Evolutionary conservation across 2,113 vertebrate genomes (phyloP), one percentile per base, ranked within the genome.

Genomic region (Ardeotis arabs): DNA sequence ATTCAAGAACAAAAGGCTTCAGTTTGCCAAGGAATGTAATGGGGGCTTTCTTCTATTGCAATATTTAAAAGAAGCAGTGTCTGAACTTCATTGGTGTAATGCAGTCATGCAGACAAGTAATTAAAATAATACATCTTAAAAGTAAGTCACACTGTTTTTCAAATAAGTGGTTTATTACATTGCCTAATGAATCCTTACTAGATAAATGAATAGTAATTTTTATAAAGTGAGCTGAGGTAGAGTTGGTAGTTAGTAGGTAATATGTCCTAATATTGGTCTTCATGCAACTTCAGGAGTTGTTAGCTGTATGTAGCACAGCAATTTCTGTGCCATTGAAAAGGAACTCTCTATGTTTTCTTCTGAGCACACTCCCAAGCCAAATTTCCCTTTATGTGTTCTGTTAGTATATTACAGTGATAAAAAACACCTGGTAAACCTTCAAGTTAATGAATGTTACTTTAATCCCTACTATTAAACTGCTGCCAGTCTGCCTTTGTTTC

Each of bases 1-100:
- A 88, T 87, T 93, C 83, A 52, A 70, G 41, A 96, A 91, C 41
- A 96, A 93, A 91, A 78, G 35, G 9, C 47, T 89, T 96, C 89
- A 82, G 59, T 87, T 93, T 89, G 39, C 52, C 35, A 75, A 89
- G 50, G 68, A 92, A 68, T 68, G 53, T 63, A 76, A 53, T 33
- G 52, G 47, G 19, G 11, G 4, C 25, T 79, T 64, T 81, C 27
- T 83, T 89, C 63, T 93, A 8, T 9, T 89, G 63, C 0, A 0
- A n/a, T 75, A 47, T 66, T 91, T 92, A 84, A 78, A 94, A 93
- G 77, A 80, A 72, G 18, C 20, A 87, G 84, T 53, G 31, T 28
- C 41, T 84, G 49, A 79, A 92, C 45, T 88, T 95, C 25, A 60
- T 9, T 72, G 45, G 9, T 76, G 12, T 92, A 92, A 69, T 69